Conservation (phyloP, 2,113 vertebrate genomes). For the Pionites leucogaster region DNA sequence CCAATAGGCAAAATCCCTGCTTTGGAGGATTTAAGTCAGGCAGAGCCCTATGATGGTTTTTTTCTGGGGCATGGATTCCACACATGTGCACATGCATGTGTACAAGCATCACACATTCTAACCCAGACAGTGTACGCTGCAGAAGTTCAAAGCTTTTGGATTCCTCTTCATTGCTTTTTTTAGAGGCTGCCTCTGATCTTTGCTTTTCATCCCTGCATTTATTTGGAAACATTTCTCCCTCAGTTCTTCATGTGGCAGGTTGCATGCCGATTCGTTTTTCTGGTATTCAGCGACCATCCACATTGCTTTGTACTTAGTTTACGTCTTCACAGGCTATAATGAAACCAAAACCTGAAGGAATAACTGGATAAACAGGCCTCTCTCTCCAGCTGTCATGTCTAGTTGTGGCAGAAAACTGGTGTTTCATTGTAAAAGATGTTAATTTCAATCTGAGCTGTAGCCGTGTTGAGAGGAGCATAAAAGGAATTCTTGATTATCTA, state of each 20-base stretch:
- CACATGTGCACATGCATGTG: rapidly evolving
- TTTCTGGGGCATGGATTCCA: background rate
- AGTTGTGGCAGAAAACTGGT: constrained; percentile 73
- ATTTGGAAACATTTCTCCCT: constrained; percentile 30
- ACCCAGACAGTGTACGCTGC: background rate
- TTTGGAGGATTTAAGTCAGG: background rate
- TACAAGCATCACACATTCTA: background rate
- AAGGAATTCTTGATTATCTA: constrained; percentile 81
- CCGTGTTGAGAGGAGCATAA: constrained; percentile 66
- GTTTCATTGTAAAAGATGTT: constrained; percentile 81
- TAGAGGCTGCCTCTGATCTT: constrained; percentile 16
- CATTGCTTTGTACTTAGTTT: constrained; percentile 45
- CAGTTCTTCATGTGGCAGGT: background rate
- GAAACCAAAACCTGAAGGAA: constrained; percentile 51
- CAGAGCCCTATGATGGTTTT: background rate
- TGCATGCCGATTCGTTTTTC: background rate
- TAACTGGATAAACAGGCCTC: constrained; percentile 66
- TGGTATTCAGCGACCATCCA: background rate
- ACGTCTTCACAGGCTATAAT: constrained; percentile 45
- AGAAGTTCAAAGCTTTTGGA: constrained; percentile 9
- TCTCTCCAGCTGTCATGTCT: constrained; percentile 72
- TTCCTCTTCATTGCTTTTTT: background rate
- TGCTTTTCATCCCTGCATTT: constrained; percentile 38
- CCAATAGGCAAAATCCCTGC: background rate
- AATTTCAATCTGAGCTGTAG: constrained; percentile 74